A percentile compares a stretch with the other conserved stretches of the same genome.
phyloP scores from a whole-genome alignment of 2,113 vertebrate species.

The Cryptotis parvus region DNA sequence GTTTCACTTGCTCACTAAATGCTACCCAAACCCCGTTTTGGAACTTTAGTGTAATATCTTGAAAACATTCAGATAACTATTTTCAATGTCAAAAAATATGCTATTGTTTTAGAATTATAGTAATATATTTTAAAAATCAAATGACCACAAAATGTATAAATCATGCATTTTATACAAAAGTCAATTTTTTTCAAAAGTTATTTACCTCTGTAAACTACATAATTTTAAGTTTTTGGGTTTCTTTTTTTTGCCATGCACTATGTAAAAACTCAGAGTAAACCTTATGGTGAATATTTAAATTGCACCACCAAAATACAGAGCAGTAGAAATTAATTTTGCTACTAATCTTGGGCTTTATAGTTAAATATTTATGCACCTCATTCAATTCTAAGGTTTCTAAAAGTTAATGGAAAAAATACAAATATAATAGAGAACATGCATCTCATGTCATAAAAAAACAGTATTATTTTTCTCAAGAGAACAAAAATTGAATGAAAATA shows the following conservation, averaged over 20 bases:
- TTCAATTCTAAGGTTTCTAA: neutral
- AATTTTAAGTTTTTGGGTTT: neutral
- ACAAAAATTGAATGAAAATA: neutral
- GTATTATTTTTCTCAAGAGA: neutral
- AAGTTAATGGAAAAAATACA: neutral
- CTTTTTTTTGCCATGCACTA: no score
- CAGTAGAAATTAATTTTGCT: neutral
- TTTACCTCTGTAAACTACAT: neutral
- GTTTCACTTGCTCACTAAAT: neutral
- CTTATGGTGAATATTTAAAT: conserved; percentile 2
- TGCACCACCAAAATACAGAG: neutral
- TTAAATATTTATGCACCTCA: neutral
- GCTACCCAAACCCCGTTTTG: neutral
- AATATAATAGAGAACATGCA: neutral
- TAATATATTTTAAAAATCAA: neutral
- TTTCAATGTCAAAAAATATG: neutral
- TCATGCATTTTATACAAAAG: neutral
- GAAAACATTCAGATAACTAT: neutral
- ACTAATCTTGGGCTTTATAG: neutral
- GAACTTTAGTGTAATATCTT: neutral
- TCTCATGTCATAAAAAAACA: conserved; percentile 14
- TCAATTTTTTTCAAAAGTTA: neutral
- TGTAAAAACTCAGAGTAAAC: neutral
- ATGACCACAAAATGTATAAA: neutral
- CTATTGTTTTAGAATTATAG: neutral